Base-by-base conservation (phyloP, 2,797 vertebrate species). In the Falco rusticolus region DNA sequence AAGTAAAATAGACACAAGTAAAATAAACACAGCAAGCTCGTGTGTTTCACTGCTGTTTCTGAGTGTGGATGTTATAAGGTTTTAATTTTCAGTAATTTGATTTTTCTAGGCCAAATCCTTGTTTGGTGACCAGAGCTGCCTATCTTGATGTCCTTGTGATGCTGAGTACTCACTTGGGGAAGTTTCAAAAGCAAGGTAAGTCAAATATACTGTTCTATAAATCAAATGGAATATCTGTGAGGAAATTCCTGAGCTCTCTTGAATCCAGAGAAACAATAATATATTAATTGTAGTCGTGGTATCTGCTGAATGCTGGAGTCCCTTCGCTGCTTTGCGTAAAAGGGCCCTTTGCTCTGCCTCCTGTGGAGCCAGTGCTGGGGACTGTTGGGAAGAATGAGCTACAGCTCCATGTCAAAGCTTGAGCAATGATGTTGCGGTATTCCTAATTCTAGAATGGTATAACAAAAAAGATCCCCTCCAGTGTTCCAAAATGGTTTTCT, bases 111-210 rank as follows among this genome's bases (percentile, higher is more conserved):
- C 95, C 97, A 84, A 99, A 99, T 96, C 96, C 97, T 51, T 99
- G 99, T 96, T 96, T 99, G 93, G 99, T 99, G 95, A 99, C 99
- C 88, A 99, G 99, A 98, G 99, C 98, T 81, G 98, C 98, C 24
- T 99, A 97, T 95, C 95, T 99, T 85, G 99, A 99, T 90, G 96
- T 99, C 89, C 89, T 99, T 94, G 91, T 97, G 93, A 97, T 98
- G 76, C 95, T 99, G 93, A 98, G 98, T 97, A 97, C 76, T 96
- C 97, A 97, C 81, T 84, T 98, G 31, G 87, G 94, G 57, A 97
- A 89, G 81, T 82, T 85, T 43, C 83, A 93, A 61, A 95, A 92
- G 87, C 96, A 87, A 92, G 94, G 96, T 95, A 89, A 94, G 85
- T 91, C 84, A 97, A 82, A 95, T 20, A 5, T 51, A 8, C n/a